Evolutionary conservation across 1,140 invertebrate genomes (phyloP), one percentile per base, ranked within the genome.

Genomic region (Aricia agestis): DNA sequence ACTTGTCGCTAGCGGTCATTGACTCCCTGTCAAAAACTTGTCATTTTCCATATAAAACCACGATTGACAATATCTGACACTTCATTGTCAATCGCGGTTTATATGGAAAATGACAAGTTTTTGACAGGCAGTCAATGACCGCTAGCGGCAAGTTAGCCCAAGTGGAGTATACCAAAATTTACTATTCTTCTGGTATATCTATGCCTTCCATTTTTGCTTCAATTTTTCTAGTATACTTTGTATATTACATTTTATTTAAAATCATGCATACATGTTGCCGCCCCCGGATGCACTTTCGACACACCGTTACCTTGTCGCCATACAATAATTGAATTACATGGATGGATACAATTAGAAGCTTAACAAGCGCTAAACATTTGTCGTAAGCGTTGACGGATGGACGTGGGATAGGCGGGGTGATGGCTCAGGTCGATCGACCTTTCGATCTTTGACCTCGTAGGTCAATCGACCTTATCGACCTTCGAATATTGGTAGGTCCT

Each of bases 251-350:
- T 52, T 52, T 13, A 5, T 4, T 4, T 15, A 52, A 13, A 52
- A 13, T 80, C 83, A 15, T 52, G 13, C 13, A 52, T 13, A 52
- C 45, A 13, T 52, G 45, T 52, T 52, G 10, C 3, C 45, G 45
- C 1, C 45, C 11, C 6, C 45, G 45, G 45, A 1, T 52, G 45
- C 45, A 13, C 45, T 13, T 52, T 52, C 80, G 84, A 78, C 79
- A 88, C 83, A 82, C 82, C 82, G 83, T 86, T 88, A 91, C 89
- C 89, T 90, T 90, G 87, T 91, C 87, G 86, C 87, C 87, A 90
- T 90, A 89, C 83, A 89, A 86, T 91, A 91, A 91, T 91, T 91
- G 87, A 91, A 87, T 91, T 87, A 85, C 84, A 89, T 91, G 87
- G 89, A 91, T 91, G 89, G 89, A 91, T 88, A 89, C 83, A 82